These are phyloP conservation scores for Cyphomyrus discorhynchus DNA, from an alignment of 2,113 vertebrate genomes.

Conservation along the genomic window DNA sequence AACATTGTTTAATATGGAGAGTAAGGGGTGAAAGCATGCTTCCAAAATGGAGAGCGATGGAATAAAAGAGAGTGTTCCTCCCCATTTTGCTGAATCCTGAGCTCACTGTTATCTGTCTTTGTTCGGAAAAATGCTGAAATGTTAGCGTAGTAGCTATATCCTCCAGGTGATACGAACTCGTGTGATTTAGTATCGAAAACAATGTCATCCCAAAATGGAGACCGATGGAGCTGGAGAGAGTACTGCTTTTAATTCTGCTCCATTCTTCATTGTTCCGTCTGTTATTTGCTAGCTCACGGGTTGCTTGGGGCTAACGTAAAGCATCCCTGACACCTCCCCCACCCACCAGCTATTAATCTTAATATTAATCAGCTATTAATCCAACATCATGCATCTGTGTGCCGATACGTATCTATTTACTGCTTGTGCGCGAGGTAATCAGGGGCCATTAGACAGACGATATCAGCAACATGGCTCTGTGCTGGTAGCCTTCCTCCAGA, in stretches of 20 bases:
- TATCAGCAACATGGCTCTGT: background rate
- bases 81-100: background rate
- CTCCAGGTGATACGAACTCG: background rate
- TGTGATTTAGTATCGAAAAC: background rate
- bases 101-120: background rate
- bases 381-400: background rate
- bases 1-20: background rate
- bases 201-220: background rate
- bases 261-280: background rate
- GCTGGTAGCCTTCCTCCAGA: background rate
- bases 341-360: background rate
- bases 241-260: background rate
- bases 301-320: background rate
- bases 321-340: background rate
- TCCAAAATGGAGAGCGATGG: background rate
- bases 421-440: background rate
- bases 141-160: background rate
- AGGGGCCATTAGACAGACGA: background rate
- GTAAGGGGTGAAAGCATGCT: background rate
- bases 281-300: background rate
- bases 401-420: background rate
- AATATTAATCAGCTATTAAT: conserved; percentile 9
- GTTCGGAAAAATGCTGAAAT: background rate
- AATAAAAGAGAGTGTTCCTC: background rate
- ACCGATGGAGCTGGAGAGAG: background rate